Evolutionary conservation across 2,113 vertebrate species (phyloP).

Genomic region (Ibidorhyncha struthersii): DNA sequence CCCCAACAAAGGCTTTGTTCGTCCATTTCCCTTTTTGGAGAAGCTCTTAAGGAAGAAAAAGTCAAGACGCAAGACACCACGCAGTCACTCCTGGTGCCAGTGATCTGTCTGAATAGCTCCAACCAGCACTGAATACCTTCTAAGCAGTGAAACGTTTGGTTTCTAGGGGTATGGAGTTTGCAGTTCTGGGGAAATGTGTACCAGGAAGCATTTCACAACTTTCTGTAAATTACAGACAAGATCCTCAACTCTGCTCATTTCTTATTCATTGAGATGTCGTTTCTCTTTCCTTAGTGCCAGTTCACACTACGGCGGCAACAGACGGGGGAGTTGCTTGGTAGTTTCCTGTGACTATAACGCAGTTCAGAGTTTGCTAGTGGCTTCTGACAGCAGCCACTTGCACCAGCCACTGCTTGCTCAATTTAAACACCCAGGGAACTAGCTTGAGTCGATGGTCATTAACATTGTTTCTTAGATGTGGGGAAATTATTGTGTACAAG

Average conservation of each 20-base stretch:
- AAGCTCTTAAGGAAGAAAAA: not conserved
- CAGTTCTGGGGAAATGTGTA: not conserved
- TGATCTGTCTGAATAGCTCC: not conserved
- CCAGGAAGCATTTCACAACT: slow-evolving; percentile 45
- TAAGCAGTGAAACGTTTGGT: not conserved
- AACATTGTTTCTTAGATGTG: not conserved
- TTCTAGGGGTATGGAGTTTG: not conserved
- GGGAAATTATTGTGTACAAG: not conserved
- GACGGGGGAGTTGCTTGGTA: not conserved
- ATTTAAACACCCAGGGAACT: not conserved
- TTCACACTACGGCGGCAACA: not conserved
- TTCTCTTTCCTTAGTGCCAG: not conserved
- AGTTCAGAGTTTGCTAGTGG: not conserved
- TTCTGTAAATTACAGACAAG: slow-evolving; percentile 1
- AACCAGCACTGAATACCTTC: not conserved
- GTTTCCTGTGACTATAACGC: not conserved
- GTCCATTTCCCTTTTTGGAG: not conserved
- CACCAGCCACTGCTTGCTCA: not conserved
- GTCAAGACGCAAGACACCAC: not conserved
- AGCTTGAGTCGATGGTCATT: not conserved
- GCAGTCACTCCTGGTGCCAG: not conserved
- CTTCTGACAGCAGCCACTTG: not conserved
- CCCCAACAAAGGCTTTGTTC: not conserved
- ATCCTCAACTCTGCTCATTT: not conserved
- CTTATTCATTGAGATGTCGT: not conserved